Evolutionary conservation across 2,888 invertebrate genomes (phyloP).

Genomic region (Drosophila bunnanda): DNA sequence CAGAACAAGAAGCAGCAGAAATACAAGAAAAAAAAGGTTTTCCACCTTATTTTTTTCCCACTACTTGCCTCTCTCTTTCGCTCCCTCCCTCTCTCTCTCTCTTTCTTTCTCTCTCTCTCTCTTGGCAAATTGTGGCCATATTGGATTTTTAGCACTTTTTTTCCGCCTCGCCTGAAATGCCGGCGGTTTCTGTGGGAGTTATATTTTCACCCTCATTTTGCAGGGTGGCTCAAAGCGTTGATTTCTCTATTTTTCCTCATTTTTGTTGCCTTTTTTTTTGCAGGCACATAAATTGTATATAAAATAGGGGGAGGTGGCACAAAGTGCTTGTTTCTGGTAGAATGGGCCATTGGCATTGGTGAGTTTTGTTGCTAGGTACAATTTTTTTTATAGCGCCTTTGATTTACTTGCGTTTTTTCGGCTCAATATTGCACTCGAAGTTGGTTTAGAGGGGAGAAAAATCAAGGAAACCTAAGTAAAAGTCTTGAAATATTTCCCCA

Average conservation of each 20-base stretch:
- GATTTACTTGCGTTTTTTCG: constrained; percentile 20
- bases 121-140: constrained; percentile 78
- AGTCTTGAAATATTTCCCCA: neutral
- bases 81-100: constrained; percentile 17
- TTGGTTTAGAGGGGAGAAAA: neutral
- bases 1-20: constrained; percentile 1
- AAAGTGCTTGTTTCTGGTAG: constrained; percentile 41
- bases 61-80: constrained; percentile 22
- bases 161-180: constrained; percentile 71
- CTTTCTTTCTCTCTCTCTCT: constrained; percentile 14
- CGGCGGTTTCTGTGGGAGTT: constrained; percentile 69
- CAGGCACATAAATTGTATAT: constrained; percentile 75
- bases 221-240: constrained; percentile 66
- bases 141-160: constrained; percentile 76
- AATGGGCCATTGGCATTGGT: constrained; percentile 60
- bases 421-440: constrained; percentile 23
- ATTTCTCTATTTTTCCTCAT: constrained; percentile 54
- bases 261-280: constrained; percentile 21
- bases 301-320: constrained; percentile 47
- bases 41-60: constrained; percentile 56
- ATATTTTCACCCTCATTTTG: constrained; percentile 52
- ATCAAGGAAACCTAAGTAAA: neutral
- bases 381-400: constrained; percentile 17
- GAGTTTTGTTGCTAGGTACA: constrained; percentile 69
- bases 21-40: constrained; percentile 59